A percentile compares a stretch with the other conserved stretches of the same genome.
phyloP scores from a whole-genome alignment of 2,888 invertebrate species.

The Tetramorium bicarinatum region DNA sequence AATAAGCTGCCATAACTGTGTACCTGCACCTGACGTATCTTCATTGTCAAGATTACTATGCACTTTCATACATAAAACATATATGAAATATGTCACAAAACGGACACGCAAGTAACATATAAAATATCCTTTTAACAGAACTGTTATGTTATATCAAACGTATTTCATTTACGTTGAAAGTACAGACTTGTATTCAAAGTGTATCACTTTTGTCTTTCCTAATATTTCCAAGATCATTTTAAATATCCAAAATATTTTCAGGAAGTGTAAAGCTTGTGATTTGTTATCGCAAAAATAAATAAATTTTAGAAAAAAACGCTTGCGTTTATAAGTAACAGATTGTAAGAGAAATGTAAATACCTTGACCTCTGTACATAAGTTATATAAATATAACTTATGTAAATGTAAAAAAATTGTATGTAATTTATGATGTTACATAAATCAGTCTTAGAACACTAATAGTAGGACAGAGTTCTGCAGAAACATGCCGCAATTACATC shows the following conservation, averaged over 20 bases:
- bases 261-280: background rate
- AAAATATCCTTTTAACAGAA: conserved; percentile 16
- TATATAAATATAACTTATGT: background rate
- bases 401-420: conserved; percentile 20
- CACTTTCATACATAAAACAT: background rate
- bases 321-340: conserved; percentile 11
- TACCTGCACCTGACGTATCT: background rate
- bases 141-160: background rate
- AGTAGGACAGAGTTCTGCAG: conserved; percentile 33
- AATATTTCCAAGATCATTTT: background rate
- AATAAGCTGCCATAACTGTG: conserved; percentile 69
- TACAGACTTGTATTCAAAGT: background rate
- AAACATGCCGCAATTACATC: conserved; percentile 46
- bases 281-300: conserved; percentile 2
- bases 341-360: background rate
- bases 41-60: conserved; percentile 28
- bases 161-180: background rate
- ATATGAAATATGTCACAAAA: background rate
- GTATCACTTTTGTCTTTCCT: background rate
- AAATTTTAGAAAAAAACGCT: background rate
- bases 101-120: background rate
- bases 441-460: conserved; percentile 23
- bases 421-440: conserved; percentile 47
- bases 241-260: background rate
- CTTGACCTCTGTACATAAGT: background rate